Conservation (phyloP, 2,113 vertebrate species). For the Chelonoidis abingdonii region DNA sequence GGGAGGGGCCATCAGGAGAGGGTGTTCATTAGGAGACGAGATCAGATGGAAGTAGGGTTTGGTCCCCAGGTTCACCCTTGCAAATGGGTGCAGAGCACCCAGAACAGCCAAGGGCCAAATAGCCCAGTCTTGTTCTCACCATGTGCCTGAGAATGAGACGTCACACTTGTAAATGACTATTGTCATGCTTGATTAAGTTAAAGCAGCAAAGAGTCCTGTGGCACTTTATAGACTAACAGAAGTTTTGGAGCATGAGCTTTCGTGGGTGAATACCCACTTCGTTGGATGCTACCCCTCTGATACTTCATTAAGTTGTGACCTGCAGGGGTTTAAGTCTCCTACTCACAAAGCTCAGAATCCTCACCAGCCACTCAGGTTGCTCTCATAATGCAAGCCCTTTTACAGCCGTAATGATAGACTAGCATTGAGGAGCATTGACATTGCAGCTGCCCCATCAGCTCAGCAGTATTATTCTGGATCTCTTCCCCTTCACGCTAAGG, state of each 20-base stretch:
- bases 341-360: conserved; percentile 52
- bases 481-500: not conserved
- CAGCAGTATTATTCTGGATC: not conserved
- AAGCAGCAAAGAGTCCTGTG: no score
- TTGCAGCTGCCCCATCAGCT: conserved; percentile 31
- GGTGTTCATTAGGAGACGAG: not conserved
- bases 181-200: conserved; percentile 76
- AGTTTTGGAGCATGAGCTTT: no score
- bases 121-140: not conserved
- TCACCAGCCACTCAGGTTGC: conserved; percentile 41
- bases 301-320: conserved; percentile 73
- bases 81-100: not conserved
- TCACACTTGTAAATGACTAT: conserved; percentile 41
- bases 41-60: not conserved
- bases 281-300: no score
- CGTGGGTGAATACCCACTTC: no score
- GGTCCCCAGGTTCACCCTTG: not conserved
- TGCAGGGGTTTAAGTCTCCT: conserved; percentile 59
- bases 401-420: conserved; percentile 26
- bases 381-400: conserved; percentile 40
- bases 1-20: not conserved
- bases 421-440: conserved; percentile 9
- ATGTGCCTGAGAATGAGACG: not conserved
- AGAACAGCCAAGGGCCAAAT: not conserved
- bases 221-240: no score